Evolutionary conservation across 2,113 vertebrate species (phyloP).

Genomic region (Sylvietta virens): DNA sequence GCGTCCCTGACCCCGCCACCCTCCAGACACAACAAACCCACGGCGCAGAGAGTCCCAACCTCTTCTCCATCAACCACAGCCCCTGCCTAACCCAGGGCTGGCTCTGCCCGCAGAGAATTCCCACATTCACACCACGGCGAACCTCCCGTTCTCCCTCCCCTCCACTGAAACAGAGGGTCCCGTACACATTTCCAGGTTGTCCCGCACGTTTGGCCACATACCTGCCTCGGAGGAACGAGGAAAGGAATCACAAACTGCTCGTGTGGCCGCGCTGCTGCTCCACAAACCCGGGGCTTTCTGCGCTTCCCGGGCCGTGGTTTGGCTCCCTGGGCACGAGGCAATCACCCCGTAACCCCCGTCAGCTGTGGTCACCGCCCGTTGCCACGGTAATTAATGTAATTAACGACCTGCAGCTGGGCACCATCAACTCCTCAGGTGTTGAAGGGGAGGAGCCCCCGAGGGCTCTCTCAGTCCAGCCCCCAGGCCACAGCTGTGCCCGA

Average conservation of each 20-base stretch:
- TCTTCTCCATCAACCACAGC: rapidly evolving
- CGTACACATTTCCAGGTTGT: not conserved
- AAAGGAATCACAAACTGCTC: rapidly evolving
- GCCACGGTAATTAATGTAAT: not conserved
- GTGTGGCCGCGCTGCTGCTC: rapidly evolving
- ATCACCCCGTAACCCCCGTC: rapidly evolving
- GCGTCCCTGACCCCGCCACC: rapidly evolving
- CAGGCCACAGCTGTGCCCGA: rapidly evolving
- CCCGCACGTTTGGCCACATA: not conserved
- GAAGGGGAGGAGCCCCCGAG: rapidly evolving
- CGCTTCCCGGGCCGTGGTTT: rapidly evolving
- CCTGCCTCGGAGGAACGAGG: rapidly evolving
- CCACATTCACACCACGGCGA: rapidly evolving
- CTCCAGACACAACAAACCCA: not conserved
- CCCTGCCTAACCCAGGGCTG: not conserved
- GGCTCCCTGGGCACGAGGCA: no score
- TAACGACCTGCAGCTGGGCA: not conserved
- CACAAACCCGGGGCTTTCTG: rapidly evolving
- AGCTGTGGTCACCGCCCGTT: rapidly evolving
- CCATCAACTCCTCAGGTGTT: rapidly evolving
- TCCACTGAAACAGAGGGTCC: rapidly evolving
- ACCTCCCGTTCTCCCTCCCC: not conserved
- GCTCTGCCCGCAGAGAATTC: not conserved
- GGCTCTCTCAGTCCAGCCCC: no score
- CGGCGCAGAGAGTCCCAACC: not conserved